phyloP scores from a whole-genome alignment of 2,888 invertebrate genomes.

The Drosophila suboccidentalis region DNA sequence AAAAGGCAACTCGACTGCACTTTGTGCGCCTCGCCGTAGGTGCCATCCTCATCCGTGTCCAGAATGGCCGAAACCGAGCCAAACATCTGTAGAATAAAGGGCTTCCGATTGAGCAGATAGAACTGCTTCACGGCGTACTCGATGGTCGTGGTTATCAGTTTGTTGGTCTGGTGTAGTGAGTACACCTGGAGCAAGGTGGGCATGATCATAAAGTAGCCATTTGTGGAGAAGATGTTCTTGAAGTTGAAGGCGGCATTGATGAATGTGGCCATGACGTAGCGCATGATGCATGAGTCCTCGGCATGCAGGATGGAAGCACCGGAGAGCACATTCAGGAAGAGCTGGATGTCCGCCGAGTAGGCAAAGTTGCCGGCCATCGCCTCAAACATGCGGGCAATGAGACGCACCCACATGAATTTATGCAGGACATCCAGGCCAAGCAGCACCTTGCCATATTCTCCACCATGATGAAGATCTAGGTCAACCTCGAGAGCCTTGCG shows the following conservation, averaged over 20 bases:
- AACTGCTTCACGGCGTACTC: conserved; percentile 99
- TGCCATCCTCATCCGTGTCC: conserved; percentile 95
- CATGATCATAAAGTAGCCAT: conserved; percentile 99
- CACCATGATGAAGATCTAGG: conserved; percentile 95
- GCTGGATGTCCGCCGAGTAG: conserved; percentile 97
- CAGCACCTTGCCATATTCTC: conserved; percentile 95
- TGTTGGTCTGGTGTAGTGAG: conserved; percentile 98
- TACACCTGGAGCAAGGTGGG: conserved; percentile 98
- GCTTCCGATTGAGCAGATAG: conserved; percentile 98
- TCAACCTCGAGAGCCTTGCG: conserved; percentile 99
- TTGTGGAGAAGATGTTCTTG: conserved; percentile 99
- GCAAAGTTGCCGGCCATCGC: conserved; percentile 99
- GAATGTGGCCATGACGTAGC: conserved; percentile 98
- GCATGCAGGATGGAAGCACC: conserved; percentile 98
- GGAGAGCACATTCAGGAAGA: conserved; percentile 98
- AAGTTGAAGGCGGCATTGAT: conserved; percentile 99
- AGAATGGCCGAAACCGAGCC: conserved; percentile 98
- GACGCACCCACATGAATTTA: conserved; percentile 99
- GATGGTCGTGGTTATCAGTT: conserved; percentile 96
- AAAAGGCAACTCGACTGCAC: conserved; percentile 97
- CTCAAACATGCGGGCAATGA: conserved; percentile 98
- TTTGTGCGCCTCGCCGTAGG: conserved; percentile 96
- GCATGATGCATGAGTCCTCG: conserved; percentile 97
- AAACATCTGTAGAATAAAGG: conserved; percentile 99
- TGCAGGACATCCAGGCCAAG: conserved; percentile 97